Percentiles rank a stretch among this genome's conserved stretches.
Evolutionary conservation across 2,888 invertebrate genomes (phyloP).

Genomic region (Microchrysa polita): DNA sequence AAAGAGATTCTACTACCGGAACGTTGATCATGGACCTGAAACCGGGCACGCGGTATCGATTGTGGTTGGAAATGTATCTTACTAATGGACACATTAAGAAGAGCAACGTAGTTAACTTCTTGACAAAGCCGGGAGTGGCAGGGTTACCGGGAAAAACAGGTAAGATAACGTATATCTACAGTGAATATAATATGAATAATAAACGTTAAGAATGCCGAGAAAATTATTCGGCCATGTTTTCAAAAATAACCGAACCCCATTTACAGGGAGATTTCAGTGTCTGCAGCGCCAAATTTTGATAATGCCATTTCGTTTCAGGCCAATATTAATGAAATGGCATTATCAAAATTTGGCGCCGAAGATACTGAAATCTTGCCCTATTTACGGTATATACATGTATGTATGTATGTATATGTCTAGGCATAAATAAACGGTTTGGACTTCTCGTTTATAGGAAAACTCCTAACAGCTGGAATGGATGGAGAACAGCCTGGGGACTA

Average conservation of each 20-base stretch:
- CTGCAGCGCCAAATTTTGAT: too few species aligned
- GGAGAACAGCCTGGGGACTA: constrained; percentile 73
- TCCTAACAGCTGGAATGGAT: constrained; percentile 62
- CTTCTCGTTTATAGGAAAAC: constrained; percentile 64
- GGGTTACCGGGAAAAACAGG: constrained; percentile 65
- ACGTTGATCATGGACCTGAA: constrained; percentile 75
- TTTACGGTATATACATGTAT: too few species aligned
- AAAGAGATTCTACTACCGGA: constrained; percentile 74
- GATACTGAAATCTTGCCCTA: too few species aligned
- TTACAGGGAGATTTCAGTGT: too few species aligned
- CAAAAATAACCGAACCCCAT: too few species aligned
- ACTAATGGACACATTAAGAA: constrained; percentile 91
- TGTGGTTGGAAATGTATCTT: constrained; percentile 90
- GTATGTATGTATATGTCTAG: too few species aligned
- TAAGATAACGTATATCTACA: too few species aligned
- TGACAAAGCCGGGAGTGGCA: constrained; percentile 78
- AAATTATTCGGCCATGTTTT: background rate
- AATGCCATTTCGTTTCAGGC: too few species aligned
- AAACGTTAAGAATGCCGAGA: background rate
- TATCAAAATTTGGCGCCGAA: too few species aligned
- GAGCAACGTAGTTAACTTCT: constrained; percentile 88
- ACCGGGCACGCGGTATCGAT: constrained; percentile 82
- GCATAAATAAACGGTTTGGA: background rate
- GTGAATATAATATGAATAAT: constrained; percentile 15
- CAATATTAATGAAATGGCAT: too few species aligned